phyloP scores from a whole-genome alignment of 2,797 vertebrate species.

The Staurois parvus region DNA sequence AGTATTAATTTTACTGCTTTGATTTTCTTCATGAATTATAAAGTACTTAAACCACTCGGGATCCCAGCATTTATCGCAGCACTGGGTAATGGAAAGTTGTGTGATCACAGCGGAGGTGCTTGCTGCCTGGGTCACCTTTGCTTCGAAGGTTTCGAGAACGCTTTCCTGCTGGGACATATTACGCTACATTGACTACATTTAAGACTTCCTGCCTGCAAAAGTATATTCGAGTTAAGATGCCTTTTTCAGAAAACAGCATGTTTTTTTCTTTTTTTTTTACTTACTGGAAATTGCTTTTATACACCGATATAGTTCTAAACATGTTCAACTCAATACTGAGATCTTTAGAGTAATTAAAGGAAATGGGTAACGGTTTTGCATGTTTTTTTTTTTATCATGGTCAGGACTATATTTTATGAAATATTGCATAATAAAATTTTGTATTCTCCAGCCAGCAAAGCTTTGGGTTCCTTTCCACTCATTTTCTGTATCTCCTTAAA shows the following conservation, averaged over 20 bases:
- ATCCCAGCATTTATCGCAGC: slow-evolving; percentile 19
- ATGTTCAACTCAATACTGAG: slow-evolving; percentile 8
- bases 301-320: slow-evolving; percentile 21
- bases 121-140: slow-evolving; percentile 3
- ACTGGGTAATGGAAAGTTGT: slow-evolving; percentile 20
- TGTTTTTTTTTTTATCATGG: too few species aligned
- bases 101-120: not conserved
- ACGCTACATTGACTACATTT: slow-evolving; percentile 24
- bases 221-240: slow-evolving; percentile 12
- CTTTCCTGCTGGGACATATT: not conserved
- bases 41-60: slow-evolving; percentile 24
- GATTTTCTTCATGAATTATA: slow-evolving; percentile 45
- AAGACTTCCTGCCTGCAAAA: slow-evolving; percentile 47
- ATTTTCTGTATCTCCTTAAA: too few species aligned
- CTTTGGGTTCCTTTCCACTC: too few species aligned
- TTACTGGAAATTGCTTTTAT: too few species aligned
- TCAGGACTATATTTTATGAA: too few species aligned
- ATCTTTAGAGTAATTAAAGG: not conserved
- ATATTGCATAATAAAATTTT: too few species aligned
- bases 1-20: slow-evolving; percentile 39
- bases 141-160: slow-evolving; percentile 26
- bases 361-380: not conserved
- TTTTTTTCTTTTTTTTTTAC: not conserved
- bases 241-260: slow-evolving; percentile 2
- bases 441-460: too few species aligned